Base-by-base conservation (phyloP, 2,797 vertebrate genomes). In the Huso huso region DNA sequence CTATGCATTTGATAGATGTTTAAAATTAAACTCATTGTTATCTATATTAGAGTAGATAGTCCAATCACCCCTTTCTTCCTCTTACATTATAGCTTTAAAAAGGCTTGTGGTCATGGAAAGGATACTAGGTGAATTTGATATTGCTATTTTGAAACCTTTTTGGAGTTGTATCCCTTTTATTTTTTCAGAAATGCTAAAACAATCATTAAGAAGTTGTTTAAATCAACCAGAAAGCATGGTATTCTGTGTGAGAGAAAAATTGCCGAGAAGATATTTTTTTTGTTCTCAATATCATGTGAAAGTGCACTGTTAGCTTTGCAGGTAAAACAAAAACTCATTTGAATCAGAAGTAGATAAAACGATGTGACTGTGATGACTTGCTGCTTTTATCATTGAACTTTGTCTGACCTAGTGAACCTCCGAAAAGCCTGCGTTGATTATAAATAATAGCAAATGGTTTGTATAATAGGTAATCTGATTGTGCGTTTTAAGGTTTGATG, bases 361-460 rank as follows among this genome's bases (percentile, higher is more conserved):
- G 50, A 49, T 59, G 65, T 49, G 52, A 64, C 68, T 62, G 65
- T 72, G 73, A 74, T 77, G 74, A 75, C 76, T 67, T 76, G 71
- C 71, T 66, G 75, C 64, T 70, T 77, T 75, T 65, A 78, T 72
- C 71, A 76, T 69, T 87, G 83, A 86, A 81, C 85, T 86, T 78
- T 77, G 51, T 50, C 66, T 86, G 85, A 89, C 85, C 81, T 70
- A 73, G 68, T 72, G 72, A 82, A 83, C 81, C 77, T 74, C 75
- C 84, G 82, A 65, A 65, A 49, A 69, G 62, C 52, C 64, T 75
- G 69, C 67, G 78, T 68, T 73, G 74, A 84, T 83, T 83, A 82
- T 84, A 84, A 85, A 84, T 86, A 83, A 86, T 85, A 76, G 84
- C 82, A 81, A 37, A 75, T 62, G 65, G 78, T 79, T 66, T 69